Evolutionary conservation across 1,140 invertebrate species (phyloP), one percentile per base, ranked within the genome.

Genomic region (Capitella teleta): DNA sequence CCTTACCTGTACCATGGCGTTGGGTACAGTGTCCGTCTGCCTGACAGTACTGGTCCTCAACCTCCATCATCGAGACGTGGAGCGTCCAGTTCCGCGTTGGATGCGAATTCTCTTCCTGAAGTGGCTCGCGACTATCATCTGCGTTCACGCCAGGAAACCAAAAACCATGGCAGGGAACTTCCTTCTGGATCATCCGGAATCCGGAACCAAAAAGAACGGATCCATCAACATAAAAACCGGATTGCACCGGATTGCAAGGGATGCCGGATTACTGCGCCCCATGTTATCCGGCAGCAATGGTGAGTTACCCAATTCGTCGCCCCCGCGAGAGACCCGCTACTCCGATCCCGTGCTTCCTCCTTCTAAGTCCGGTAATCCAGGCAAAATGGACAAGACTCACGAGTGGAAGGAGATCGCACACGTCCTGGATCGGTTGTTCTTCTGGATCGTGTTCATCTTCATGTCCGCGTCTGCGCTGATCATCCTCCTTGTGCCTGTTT

Each of bases 1-100:
- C 78, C 98, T 98, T 79, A 96, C 95, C 75, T 97, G 91, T 78
- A 97, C 98, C 74, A 98, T 98, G 95, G 93, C 98, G 74, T 96
- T 98, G 91, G 93, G 98, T 72, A 92, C 93, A 61, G 91, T 93
- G 65, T 97, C 92, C 52, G 93, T 99, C 64, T 89, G 98, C 62
- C 92, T 92, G 72, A 98, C 95, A 51, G 95, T 99, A 61, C 82
- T 98, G 64, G 96, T 98, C 66, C 82, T 99, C 61, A 98, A 98
- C 78, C 97, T 96, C 76, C 95, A 99, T 79, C 93, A 98, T 79
- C 82, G 94, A 62, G 62, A 61, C 42, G 41, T 28, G 30, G 49
- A 47, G 19, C 49, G 49, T 2, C 42, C 49, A 12, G 42, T 51
- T 2, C 49, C 49, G n/a, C 45, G 24, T 28, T 47, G 41, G 49